Evolutionary conservation across 2,888 invertebrate genomes (phyloP), one percentile per base, ranked within the genome.

Genomic region (Actias luna): DNA sequence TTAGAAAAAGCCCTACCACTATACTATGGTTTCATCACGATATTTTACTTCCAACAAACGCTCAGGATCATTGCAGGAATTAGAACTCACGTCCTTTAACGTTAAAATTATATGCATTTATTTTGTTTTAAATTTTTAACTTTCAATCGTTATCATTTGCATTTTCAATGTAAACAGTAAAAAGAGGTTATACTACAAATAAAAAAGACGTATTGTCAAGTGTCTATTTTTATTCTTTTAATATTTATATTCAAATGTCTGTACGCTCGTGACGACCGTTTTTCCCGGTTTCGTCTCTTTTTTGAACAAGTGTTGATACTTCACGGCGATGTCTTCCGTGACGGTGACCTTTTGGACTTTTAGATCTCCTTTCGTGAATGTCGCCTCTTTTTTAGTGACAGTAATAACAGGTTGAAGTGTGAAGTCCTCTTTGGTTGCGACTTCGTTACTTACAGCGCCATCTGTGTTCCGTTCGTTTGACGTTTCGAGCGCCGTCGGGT

Each of bases 271-370:
- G 0, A 85, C 80, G 0, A 89, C 79, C 3, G 87, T 85, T 72
- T 89, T 87, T 0, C 87, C 88, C 0, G 85, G 84, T 18, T 69
- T 63, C 0, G 78, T 80, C 55, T 85, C 76, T 62, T 88, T 88
- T 70, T 84, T 89, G 70, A 89, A 88, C 73, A 91, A 75, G 76
- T 92, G 86, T 66, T 85, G 81, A 65, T 79, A 88, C 68, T 84
- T 88, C 65, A 90, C 81, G 70, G 89, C 80, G 0, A 91, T 77
- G 18, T 91, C 84, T 65, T 92, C 92, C 0, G 84, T 82, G 0
- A 90, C 87, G 0, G 85, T 78, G 0, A 91, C 74, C 69, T 88
- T 90, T 59, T 89, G 88, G 0, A 86, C 67, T 61, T 84, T 89
- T 65, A 87, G 12, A 46, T 86, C 88, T 0, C 84, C 87, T 66